Evolutionary conservation across 2,888 invertebrate genomes (phyloP).

Genomic region (Calliphora vomitoria): DNA sequence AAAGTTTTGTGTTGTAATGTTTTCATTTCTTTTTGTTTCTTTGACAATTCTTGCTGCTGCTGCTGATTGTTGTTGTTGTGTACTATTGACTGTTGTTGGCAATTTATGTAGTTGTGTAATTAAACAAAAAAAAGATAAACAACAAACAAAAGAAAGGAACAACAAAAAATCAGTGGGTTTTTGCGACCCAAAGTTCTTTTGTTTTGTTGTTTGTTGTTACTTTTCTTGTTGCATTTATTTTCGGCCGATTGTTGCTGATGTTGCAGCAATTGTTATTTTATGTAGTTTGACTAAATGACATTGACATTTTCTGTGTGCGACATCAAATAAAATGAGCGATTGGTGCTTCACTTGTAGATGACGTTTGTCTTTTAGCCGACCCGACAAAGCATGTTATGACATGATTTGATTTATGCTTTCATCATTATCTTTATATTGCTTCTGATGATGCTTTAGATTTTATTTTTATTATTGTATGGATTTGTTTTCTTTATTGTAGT

Average conservation of each 20-base stretch:
- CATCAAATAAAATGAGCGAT: constrained; percentile 75
- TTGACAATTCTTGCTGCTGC: constrained; percentile 49
- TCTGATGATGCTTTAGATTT: constrained; percentile 39
- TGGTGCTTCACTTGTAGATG: constrained; percentile 72
- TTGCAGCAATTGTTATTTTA: constrained; percentile 67
- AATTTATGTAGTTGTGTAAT: constrained; percentile 72
- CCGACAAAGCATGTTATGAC: constrained; percentile 74
- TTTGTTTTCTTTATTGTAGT: neutral
- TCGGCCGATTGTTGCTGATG: constrained; percentile 52
- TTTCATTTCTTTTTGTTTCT: constrained; percentile 19
- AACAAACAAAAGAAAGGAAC: constrained; percentile 33
- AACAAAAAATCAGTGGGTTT: constrained; percentile 41
- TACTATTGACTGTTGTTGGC: constrained; percentile 57
- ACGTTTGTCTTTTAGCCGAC: constrained; percentile 69
- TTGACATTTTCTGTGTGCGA: constrained; percentile 73
- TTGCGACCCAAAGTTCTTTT: constrained; percentile 37
- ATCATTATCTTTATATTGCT: constrained; percentile 67
- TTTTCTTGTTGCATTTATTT: constrained; percentile 56
- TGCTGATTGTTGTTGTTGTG: constrained; percentile 51
- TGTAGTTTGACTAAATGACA: constrained; percentile 74
- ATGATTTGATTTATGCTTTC: constrained; percentile 75
- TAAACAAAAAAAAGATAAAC: constrained; percentile 46
- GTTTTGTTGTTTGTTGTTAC: constrained; percentile 26
- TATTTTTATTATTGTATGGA: constrained; percentile 23
- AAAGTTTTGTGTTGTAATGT: constrained; percentile 42